Percentiles rank a stretch among this genome's conserved stretches.
phyloP scores from a whole-genome alignment of 2,797 vertebrate species.

The Meriones psammophilus region DNA sequence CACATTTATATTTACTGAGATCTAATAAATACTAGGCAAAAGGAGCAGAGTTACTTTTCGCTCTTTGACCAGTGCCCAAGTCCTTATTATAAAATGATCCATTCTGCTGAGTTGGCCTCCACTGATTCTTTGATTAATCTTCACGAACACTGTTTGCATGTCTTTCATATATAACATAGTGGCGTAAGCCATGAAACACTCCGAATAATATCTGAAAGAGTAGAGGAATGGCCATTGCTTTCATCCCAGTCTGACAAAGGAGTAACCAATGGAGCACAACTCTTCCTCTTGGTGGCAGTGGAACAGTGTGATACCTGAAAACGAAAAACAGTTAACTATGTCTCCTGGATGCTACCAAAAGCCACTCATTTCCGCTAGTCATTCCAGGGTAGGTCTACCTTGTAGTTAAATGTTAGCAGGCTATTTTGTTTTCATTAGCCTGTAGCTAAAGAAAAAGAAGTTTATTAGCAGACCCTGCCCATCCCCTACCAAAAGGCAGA shows the following conservation, averaged over 20 bases:
- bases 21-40: slow-evolving; percentile 35
- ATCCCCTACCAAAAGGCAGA: too few species aligned
- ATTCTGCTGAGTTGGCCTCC: background rate
- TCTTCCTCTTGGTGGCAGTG: slow-evolving; percentile 80
- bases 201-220: background rate
- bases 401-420: slow-evolving; percentile 34
- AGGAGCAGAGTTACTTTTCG: slow-evolving; percentile 53
- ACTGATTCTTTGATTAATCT: slow-evolving; percentile 61
- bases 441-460: slow-evolving; percentile 58
- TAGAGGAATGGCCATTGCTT: slow-evolving; percentile 71
- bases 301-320: slow-evolving; percentile 82
- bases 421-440: slow-evolving; percentile 59
- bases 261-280: slow-evolving; percentile 69
- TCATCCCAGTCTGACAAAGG: slow-evolving; percentile 74
- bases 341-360: background rate
- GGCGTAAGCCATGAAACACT: slow-evolving; percentile 13
- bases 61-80: slow-evolving; percentile 18
- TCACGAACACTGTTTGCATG: slow-evolving; percentile 50
- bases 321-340: slow-evolving; percentile 46
- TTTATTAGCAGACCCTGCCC: background rate
- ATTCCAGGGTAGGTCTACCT: slow-evolving; percentile 40
- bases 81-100: slow-evolving; percentile 46
- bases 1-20: slow-evolving; percentile 52
- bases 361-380: background rate
- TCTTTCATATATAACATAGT: slow-evolving; percentile 63